Evolutionary conservation across 2,888 invertebrate species (phyloP).

Genomic region (Orthosia incerta): DNA sequence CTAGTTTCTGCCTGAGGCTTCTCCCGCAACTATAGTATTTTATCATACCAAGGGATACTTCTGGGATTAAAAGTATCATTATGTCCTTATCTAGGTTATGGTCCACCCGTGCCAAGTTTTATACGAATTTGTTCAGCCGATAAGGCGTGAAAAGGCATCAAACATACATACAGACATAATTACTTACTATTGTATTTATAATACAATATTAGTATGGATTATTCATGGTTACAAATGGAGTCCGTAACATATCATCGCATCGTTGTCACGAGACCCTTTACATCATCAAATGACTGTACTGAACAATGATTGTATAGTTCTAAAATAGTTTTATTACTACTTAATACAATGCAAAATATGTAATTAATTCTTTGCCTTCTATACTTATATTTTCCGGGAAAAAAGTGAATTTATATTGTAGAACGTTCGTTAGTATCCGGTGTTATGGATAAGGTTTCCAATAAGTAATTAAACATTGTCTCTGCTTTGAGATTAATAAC

Average conservation of each 20-base stretch:
- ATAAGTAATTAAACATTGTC: background rate
- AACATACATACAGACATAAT: too few species aligned
- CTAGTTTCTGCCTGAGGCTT: too few species aligned
- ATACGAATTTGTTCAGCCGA: too few species aligned
- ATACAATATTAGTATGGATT: conserved; percentile 1
- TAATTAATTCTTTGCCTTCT: background rate
- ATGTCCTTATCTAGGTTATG: background rate
- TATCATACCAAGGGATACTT: too few species aligned
- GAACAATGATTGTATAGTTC: conserved; percentile 12
- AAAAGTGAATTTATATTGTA: background rate
- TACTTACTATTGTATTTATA: too few species aligned
- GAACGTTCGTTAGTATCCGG: background rate
- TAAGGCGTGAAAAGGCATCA: background rate
- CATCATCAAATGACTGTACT: conserved; percentile 13
- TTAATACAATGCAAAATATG: background rate
- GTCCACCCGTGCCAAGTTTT: background rate
- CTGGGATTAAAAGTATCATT: background rate
- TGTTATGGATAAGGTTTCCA: background rate
- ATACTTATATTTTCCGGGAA: background rate
- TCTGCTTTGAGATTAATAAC: background rate
- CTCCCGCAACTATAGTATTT: background rate
- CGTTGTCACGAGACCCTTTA: conserved; percentile 15
- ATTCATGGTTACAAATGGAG: background rate
- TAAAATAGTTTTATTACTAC: conserved; percentile 4
- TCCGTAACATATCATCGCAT: background rate